Conservation (phyloP, 2,113 vertebrate species). For the Thalassarche chlororhynchos region DNA sequence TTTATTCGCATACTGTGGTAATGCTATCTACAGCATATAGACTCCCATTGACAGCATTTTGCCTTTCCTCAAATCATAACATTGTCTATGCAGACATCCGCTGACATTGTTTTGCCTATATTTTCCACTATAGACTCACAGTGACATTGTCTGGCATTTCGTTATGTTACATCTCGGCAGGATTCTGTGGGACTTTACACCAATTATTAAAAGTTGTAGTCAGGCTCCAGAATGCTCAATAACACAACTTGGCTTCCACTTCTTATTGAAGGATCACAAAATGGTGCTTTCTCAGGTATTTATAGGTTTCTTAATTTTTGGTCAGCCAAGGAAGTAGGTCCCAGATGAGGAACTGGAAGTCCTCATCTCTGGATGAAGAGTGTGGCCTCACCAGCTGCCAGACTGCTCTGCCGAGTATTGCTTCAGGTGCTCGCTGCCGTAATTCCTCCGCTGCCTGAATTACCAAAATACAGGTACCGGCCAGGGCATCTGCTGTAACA, state of each 20-base stretch:
- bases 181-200: constrained; percentile 45
- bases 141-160: constrained; percentile 65
- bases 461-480: not conserved
- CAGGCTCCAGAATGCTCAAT: not conserved
- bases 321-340: not conserved
- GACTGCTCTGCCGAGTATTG: not conserved
- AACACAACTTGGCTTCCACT: not conserved
- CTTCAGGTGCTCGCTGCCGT: rapidly evolving
- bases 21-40: constrained; percentile 51
- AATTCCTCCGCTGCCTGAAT: not conserved
- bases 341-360: not conserved
- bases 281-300: not conserved
- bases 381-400: not conserved
- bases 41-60: constrained; percentile 57
- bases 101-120: constrained; percentile 47
- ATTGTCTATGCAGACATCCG: constrained; percentile 57
- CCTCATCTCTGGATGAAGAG: not conserved
- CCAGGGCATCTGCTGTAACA: not conserved
- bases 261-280: not conserved
- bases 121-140: constrained; percentile 24
- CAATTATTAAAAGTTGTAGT: constrained; percentile 53
- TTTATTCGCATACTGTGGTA: constrained; percentile 49
- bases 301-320: not conserved
- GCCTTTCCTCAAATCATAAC: constrained; percentile 58
- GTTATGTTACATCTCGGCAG: not conserved